A percentile compares a stretch with the other conserved stretches of the same genome.
These are phyloP conservation scores for Scrobipalpa atriplicella DNA, from an alignment of 2,888 invertebrate genomes.

Conservation along the genomic window DNA sequence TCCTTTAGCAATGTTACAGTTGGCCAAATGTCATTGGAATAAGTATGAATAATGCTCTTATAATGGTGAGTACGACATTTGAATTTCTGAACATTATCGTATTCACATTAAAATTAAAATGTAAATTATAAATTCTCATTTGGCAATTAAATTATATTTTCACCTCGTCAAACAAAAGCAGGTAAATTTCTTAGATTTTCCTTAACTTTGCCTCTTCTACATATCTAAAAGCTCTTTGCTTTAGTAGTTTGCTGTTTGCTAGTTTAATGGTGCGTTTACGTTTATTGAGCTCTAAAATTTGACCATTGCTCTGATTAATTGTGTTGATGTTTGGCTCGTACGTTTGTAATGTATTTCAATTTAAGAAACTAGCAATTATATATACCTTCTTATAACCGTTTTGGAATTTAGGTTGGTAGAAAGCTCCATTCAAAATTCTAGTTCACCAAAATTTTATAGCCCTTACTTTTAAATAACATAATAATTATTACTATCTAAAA, in stretches of 20 bases:
- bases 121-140: background rate
- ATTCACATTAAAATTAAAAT: background rate
- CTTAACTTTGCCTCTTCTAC: background rate
- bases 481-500: background rate
- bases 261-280: conserved; percentile 21
- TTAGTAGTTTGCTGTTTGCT: conserved; percentile 16
- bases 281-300: conserved; percentile 24
- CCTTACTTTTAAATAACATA: background rate
- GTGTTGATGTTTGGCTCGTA: conserved; percentile 12
- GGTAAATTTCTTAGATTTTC: too few species aligned
- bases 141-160: background rate
- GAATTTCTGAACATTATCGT: background rate
- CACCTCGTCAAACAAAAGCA: background rate
- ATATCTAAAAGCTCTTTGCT: background rate
- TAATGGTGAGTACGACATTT: conserved; percentile 6
- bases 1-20: conserved; percentile 4
- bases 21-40: background rate
- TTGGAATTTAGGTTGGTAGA: too few species aligned
- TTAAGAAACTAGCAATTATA: background rate
- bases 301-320: conserved; percentile 23
- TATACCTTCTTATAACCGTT: too few species aligned
- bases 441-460: too few species aligned
- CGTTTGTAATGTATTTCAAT: conserved; percentile 17
- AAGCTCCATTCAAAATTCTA: too few species aligned
- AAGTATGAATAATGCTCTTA: conserved; percentile 7